Conservation (phyloP, 2,888 invertebrate genomes). For the Beris morrisii region DNA sequence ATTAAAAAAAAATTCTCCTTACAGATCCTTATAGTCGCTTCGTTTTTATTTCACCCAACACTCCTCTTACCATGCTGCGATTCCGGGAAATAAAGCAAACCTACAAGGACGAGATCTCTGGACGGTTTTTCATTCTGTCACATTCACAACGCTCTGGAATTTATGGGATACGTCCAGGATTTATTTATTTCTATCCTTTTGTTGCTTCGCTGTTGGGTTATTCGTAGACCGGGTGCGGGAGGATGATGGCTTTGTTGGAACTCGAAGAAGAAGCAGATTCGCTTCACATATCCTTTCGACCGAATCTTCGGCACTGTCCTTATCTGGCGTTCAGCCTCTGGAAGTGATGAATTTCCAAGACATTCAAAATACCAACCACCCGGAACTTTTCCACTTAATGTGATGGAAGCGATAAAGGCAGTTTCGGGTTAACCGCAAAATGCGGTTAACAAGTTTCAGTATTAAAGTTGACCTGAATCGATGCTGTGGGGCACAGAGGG, state of each 20-base stretch:
- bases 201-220: background rate
- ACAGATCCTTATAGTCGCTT: too few species aligned
- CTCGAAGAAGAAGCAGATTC: background rate
- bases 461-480: too few species aligned
- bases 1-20: too few species aligned
- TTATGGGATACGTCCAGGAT: conserved; percentile 28
- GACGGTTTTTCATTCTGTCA: conserved; percentile 30
- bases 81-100: too few species aligned
- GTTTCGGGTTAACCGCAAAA: conserved; percentile 20
- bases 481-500: too few species aligned
- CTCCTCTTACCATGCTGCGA: too few species aligned
- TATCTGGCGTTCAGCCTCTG: conserved; percentile 1
- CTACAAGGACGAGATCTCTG: conserved; percentile 1
- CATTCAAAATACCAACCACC: conserved; percentile 18
- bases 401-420: conserved; percentile 10
- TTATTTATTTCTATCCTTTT: conserved; percentile 28
- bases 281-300: background rate
- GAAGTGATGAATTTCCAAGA: conserved; percentile 25
- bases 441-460: background rate
- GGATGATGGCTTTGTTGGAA: background rate
- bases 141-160: conserved; percentile 26
- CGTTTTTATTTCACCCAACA: too few species aligned
- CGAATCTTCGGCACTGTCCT: background rate
- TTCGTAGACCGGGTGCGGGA: too few species aligned
- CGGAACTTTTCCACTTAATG: conserved; percentile 25